Evolutionary conservation across 2,797 vertebrate genomes (phyloP), one percentile per base, ranked within the genome.

Genomic region (Micrastur ruficollis): DNA sequence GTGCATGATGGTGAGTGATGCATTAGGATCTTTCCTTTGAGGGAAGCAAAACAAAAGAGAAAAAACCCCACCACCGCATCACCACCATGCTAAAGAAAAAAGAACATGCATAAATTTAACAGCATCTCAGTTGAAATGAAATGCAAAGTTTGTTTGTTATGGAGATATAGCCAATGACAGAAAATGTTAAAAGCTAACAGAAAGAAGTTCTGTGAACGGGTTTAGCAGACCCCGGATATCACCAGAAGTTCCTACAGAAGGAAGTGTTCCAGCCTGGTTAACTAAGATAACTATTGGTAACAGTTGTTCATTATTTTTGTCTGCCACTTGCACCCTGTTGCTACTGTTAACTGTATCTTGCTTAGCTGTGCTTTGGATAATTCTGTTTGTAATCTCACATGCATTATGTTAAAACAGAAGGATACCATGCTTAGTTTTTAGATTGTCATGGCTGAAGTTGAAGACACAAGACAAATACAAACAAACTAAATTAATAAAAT

Each of bases 31-130:
- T 81, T 78, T 73, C 40, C 31, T 56, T 76, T 68, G 36, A 81
- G 40, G 27, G 34, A 73, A 90, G 52, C 18, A 87, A 82, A 86
- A 47, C 14, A 52, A 61, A 88, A 47, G 7, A 61, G 38, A 15
- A 21, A 40, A 36, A 73, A 36, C 0, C 0, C 2, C 18, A 56
- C 36, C 18, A n/a, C n/a, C n/a, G n/a, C n/a, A n/a, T n/a, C n/a
- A n/a, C n/a, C n/a, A 47, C 14, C 53, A 42, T 4, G 8, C n/a
- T 59, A 66, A 82, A 80, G 38, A 8, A 36, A 58, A 44, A 49
- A 40, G 1, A 27, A 53, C 6, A 34, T 16, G 26, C 8, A 17
- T 70, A 34, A n/a, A n/a, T 81, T 70, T 12, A 61, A 44, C n/a
- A 83, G 11, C 19, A 56, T 56, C 59, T 86, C 78, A 52, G 12